Evolutionary conservation across 2,797 vertebrate species (phyloP), one percentile per base, ranked within the genome.

Genomic region (Bucorvus abyssinicus): DNA sequence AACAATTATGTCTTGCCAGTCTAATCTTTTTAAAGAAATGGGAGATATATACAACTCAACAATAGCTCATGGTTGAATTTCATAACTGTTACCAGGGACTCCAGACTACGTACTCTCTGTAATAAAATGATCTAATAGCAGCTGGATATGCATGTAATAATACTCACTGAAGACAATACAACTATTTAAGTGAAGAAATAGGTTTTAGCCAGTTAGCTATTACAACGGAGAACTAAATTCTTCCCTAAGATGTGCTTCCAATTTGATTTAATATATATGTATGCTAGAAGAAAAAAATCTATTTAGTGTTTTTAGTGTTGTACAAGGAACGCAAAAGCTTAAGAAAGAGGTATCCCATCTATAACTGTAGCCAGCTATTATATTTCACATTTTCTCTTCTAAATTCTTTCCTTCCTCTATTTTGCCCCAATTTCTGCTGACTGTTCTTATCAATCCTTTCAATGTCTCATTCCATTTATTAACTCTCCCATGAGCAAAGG

Each of bases 381-480:
- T 6, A 78, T 29, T 45, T 89, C 74, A 65, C 6, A 29, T 92
- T 96, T 93, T 82, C 81, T n/a, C 29, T 67, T 79, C 27, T 57
- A 69, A 91, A 59, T 83, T 36, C 47, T 82, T 52, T 88, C 63
- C 32, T 92, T 65, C 4, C 0, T 84, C 64, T 93, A 8, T 88
- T 94, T 95, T 92, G 81, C 71, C 90, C 57, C 19, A 79, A 82
- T 87, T 90, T 91, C 75, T 94, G 15, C 65, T 75, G 69, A 36
- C 50, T 83, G 47, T 65, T 78, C 49, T 44, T 94, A 81, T 65
- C 63, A 71, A 50, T 88, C 53, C 67, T 76, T 82, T 93, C 77
- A 85, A 47, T 44, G 34, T 86, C 84, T 96, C 90, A 49, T 75
- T 94, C 59, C 19, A 70, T 65, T 94, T 89, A 17, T 30, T 65